Base-by-base conservation (phyloP, 2,888 invertebrate genomes). In the Oxytorus armatus region DNA sequence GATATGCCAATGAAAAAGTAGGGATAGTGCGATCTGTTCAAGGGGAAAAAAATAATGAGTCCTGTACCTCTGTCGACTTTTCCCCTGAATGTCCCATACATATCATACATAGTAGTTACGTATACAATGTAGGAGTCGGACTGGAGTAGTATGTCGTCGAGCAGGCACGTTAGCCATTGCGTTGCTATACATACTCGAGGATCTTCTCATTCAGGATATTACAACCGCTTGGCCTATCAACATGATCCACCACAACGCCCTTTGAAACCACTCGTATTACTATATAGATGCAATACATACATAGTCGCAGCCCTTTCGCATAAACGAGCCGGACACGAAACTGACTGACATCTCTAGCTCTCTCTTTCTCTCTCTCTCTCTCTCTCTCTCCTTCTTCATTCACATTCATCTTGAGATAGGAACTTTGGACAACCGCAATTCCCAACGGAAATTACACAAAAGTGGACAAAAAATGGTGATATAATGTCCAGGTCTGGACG, bases 141-240 rank as follows among this genome's bases (percentile, higher is more conserved):
- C 8, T 72, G 75, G 51, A 76, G 61, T 61, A 33, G 44, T 72
- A 44, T 51, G 61, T 72, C 61, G 75, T 55, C 44, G 23, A 72
- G 42, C 75, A 75, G 66, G 47, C 73, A 78, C 73, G 79, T 66
- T 70, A 66, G 49, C 74, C 65, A 78, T 73, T 68, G 73, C 47
- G 36, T 59, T 55, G 53, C 47, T 65, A 75, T 59, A 75, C 51
- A 55, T 59, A 61, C 65, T 42, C 39, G 44, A 75, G 72, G 76
- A 79, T 76, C 79, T 76, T 76, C 79, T 76, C 76, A 68, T 79
- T 76, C 79, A 72, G 79, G 75, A 79, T 76, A 79, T 76, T 79
- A 79, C 79, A 79, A 79, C 59, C 79, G 53, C 66, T 79, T 68
- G 76, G 66, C 53, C 66, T 65, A 79, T 79, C 79, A 76, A 76